Percentiles rank a stretch among this genome's conserved stretches.
Conservation (phyloP, 2,888 invertebrate genomes). For the Drosophila macrospina region DNA sequence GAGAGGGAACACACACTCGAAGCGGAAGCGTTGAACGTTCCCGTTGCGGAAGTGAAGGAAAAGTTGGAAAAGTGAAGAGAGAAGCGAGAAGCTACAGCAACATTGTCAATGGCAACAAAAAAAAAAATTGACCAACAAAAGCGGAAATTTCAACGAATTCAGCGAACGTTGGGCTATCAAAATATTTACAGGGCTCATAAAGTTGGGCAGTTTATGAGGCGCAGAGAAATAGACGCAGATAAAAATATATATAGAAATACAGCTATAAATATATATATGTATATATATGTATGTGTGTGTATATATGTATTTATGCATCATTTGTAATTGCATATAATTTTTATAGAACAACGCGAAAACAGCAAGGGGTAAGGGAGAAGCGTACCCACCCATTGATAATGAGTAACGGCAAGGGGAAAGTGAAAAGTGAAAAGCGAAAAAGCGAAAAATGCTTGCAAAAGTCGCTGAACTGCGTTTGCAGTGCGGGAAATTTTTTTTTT, state of each 20-base stretch:
- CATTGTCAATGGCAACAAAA: constrained; percentile 14
- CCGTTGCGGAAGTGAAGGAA: constrained; percentile 45
- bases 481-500: constrained; percentile 8
- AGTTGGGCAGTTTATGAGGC: constrained; percentile 66
- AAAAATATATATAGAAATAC: constrained; percentile 18
- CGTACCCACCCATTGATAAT: constrained; percentile 69
- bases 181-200: constrained; percentile 77
- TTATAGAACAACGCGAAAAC: constrained; percentile 64
- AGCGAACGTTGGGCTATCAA: constrained; percentile 61
- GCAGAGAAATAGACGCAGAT: constrained; percentile 17
- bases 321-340: constrained; percentile 78
- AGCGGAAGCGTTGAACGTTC: constrained; percentile 45
- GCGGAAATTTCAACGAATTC: constrained; percentile 45
- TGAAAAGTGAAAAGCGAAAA: too few species aligned
- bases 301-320: constrained; percentile 14
- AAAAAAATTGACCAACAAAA: constrained; percentile 56
- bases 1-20: constrained; percentile 35
- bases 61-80: not conserved
- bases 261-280: too few species aligned
- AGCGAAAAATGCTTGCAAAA: too few species aligned
- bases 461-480: constrained; percentile 32
- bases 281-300: not conserved
- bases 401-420: constrained; percentile 21
- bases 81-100: constrained; percentile 17
- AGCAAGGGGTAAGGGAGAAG: constrained; percentile 69